A percentile compares a stretch with the other conserved stretches of the same genome.
These are phyloP conservation scores for Fulmarus glacialis DNA, from an alignment of 2,113 vertebrate species.

Conservation along the genomic window DNA sequence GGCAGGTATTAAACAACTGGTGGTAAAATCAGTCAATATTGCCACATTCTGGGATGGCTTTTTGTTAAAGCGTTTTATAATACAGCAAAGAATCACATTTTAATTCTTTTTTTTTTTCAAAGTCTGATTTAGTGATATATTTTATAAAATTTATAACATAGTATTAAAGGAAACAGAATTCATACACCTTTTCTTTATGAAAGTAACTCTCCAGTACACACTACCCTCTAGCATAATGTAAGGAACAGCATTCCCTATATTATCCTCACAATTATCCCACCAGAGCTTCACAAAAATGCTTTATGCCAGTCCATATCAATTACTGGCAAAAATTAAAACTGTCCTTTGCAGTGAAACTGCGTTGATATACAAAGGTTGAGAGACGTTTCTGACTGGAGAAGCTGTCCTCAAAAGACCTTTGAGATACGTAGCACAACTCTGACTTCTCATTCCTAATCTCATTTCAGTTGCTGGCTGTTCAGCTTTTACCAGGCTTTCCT, in stretches of 20 bases:
- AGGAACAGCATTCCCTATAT: background rate
- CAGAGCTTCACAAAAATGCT: background rate
- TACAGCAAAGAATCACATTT: background rate
- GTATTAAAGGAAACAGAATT: background rate
- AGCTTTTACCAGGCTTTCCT: background rate
- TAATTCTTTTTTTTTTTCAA: background rate
- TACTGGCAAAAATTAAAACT: background rate
- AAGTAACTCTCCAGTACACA: background rate
- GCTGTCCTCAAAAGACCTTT: background rate
- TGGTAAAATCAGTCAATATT: background rate
- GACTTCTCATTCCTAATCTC: background rate
- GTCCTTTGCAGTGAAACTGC: background rate
- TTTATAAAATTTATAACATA: background rate
- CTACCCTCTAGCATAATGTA: background rate
- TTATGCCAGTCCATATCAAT: background rate
- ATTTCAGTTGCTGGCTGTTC: background rate
- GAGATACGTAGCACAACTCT: background rate
- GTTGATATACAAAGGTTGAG: background rate
- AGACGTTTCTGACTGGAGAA: background rate
- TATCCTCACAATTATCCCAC: background rate
- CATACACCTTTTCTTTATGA: background rate
- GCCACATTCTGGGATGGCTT: background rate
- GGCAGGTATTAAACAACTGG: background rate
- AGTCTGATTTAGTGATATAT: background rate
- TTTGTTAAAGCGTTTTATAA: background rate